Evolutionary conservation across 2,113 vertebrate genomes (phyloP), one percentile per base, ranked within the genome.

Genomic region (Neofelis nebulosa): DNA sequence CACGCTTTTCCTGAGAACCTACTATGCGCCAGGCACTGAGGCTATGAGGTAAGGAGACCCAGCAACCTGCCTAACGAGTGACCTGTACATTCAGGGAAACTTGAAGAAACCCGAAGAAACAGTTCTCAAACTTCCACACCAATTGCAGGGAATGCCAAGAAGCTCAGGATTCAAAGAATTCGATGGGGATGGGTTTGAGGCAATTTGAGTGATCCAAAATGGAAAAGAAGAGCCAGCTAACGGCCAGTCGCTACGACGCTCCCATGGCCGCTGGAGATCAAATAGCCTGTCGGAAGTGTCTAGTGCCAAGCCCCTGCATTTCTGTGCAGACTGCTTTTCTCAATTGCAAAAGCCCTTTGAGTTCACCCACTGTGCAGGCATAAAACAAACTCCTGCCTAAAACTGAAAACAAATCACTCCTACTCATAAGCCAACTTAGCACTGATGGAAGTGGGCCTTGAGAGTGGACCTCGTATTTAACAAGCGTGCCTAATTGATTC

Each of bases 381-480:
- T 31, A 89, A 92, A 84, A 79, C 52, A 74, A 95, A 85, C 65
- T 52, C 69, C 52, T 89, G 63, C 4, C 55, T 79, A 33, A 94
- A 65, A 93, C 45, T 57, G 89, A 45, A 90, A 95, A 94, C 38
- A 96, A 96, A 93, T 80, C 73, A 66, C n/a, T 95, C 36, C 27
- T 89, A 45, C 74, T 93, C 69, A 79, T 50, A 25, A 93, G 50
- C 66, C 96, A 89, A 92, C 36, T 93, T 93, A 97, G 89, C 65
- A 29, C 68, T 92, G 63, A 96, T 87, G 57, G 81, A 97, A 91
- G 66, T 33, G 66, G 68, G 63, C 73, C 83, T 95, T 84, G 50
- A 92, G 73, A 95, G 63, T 89, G 57, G 79, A 94, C 88, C 89
- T 74, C 80, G 55, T 93, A 95, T 96, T 97, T 95, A 97, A 97